Evolutionary conservation across 2,888 invertebrate genomes (phyloP), one percentile per base, ranked within the genome.

Genomic region (Heliconius hortense): DNA sequence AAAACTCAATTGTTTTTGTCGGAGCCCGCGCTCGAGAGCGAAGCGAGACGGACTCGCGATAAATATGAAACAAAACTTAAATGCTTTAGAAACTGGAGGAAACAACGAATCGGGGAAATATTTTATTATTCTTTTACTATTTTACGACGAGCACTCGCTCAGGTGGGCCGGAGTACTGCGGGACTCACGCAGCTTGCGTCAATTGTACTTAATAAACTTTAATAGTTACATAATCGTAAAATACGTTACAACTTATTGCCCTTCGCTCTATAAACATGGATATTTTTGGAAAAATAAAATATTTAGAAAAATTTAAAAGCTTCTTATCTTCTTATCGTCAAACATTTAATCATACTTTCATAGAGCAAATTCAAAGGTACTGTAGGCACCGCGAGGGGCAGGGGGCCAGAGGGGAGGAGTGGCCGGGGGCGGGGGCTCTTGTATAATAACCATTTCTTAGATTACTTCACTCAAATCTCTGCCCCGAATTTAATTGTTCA

Each of bases 1-100:
- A 69, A 73, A 76, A 71, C 43, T 70, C 67, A 62, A 76, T 73
- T 76, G 76, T 72, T 72, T 75, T 72, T 68, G 67, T 60, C 28
- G 63, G 26, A 39, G 28, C 56, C 18, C 59, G 39, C 62, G 15
- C 48, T 24, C 24, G 56, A 13, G 43, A 28, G 48, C 68, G 48
- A 5, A 28, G 63, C 35, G 26, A 60, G 60, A 10, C 48, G 43
- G 31, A 24, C 43, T 28, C 43, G 39, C 68, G 68, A 35, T 31
- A 63, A 24, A 62, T 62, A 69, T 68, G 48, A 31, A 73, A 69
- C 74, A 48, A 68, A 62, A 48, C 69, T 69, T 69, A 69, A 69
- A 69, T 31, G 31, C 8, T 69, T 31, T 56, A 13, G n/a, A 56
- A 31, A 31, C 3, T 56, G 53, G 18, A 69, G 13, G 28, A 56